Base-by-base conservation (phyloP, 2,888 invertebrate genomes). In the Branchipolynoe longqiensis region DNA sequence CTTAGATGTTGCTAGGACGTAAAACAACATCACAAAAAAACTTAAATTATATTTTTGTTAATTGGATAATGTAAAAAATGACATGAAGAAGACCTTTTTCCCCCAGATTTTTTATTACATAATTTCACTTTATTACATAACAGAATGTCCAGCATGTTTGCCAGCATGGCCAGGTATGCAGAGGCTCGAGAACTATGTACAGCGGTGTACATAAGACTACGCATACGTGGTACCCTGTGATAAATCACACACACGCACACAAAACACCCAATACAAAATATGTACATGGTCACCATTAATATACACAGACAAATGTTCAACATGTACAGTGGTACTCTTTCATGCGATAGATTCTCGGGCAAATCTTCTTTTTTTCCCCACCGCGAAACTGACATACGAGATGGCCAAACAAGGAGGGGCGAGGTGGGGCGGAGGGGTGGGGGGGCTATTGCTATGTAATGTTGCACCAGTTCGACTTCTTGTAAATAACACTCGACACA, bases 231-330 rank as follows among this genome's bases (percentile, higher is more conserved):
- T n/a, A 14, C 28, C 2, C 62, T 28, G 62, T 28, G 28, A 28
- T 25, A 62, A 62, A 62, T 31, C 12, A n/a, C n/a, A n/a, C n/a
- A n/a, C n/a, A n/a, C n/a, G n/a, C n/a, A n/a, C n/a, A n/a, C n/a
- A 69, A 69, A 33, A 69, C 69, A 38, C 69, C 69, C 69, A 69
- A 69, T 69, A 69, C 38, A 69, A 69, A 69, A 38, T 69, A 69
- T 69, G n/a, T 69, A 69, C 38, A 69, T 38, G 2, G 14, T 28
- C 62, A 1, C 25, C 28, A 69, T 69, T 33, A 69, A 12, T 69
- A 69, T 69, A 18, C 58, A 69, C 69, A 69, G 38, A 69, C 69
- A 69, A 25, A 6, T 62, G 62, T 62, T 62, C 62, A 62, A 62
- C 22, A 62, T 62, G 62, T 62, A 62, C 62, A 62, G n/a, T 62